Percentiles rank a stretch among this genome's conserved stretches.
phyloP scores from a whole-genome alignment of 2,797 vertebrate species.

The Chelon auratus region DNA sequence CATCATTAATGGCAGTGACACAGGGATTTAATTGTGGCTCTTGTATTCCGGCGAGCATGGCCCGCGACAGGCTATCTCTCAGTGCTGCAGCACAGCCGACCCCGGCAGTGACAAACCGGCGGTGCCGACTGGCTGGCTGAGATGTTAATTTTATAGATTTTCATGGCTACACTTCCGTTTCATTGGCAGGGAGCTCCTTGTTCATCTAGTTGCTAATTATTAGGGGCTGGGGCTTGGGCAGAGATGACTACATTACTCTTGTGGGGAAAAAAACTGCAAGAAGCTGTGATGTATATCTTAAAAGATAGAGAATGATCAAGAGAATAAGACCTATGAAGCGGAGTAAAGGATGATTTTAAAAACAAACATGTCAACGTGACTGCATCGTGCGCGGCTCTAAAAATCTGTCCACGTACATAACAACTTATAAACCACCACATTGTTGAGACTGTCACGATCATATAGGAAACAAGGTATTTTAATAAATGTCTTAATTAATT shows the following conservation, averaged over 20 bases:
- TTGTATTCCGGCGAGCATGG: constrained; percentile 62
- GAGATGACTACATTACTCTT: constrained; percentile 52
- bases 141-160: constrained; percentile 67
- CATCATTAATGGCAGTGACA: constrained; percentile 72
- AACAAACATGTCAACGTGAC: too few species aligned
- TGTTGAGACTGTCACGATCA: too few species aligned
- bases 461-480: too few species aligned
- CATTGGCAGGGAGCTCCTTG: constrained; percentile 41
- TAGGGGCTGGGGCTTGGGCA: constrained; percentile 45
- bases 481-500: too few species aligned
- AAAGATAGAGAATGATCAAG: constrained; percentile 30
- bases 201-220: constrained; percentile 71
- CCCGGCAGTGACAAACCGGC: constrained; percentile 39
- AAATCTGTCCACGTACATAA: too few species aligned
- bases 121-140: constrained; percentile 62
- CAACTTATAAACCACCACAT: too few species aligned
- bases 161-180: constrained; percentile 67
- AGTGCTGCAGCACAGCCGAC: constrained; percentile 33
- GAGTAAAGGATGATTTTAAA: constrained; percentile 48
- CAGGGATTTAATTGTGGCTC: constrained; percentile 72
- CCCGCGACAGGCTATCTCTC: constrained; percentile 52
- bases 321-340: constrained; percentile 40
- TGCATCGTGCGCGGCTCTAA: too few species aligned
- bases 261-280: constrained; percentile 18
- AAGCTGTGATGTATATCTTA: constrained; percentile 32